Evolutionary conservation across 2,797 vertebrate species (phyloP), one percentile per base, ranked within the genome.

Genomic region (Australoheros facetus): DNA sequence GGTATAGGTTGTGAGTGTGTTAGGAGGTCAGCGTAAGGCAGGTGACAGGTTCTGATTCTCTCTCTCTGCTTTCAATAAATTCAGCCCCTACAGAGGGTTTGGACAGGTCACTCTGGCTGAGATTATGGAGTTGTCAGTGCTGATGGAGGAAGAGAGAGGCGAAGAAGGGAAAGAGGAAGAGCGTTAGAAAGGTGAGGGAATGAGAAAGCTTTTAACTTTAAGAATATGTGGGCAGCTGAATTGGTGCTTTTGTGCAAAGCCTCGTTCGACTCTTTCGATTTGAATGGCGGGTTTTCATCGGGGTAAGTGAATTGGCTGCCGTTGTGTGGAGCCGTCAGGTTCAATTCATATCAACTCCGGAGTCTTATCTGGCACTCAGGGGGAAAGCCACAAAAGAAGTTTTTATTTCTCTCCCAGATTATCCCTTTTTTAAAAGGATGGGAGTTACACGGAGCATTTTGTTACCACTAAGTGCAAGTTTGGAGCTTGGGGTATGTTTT

Each of bases 251-350:
- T 91, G 79, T 88, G 79, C 58, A 34, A 77, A 87, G 77, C 85
- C 85, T 88, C 56, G 80, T 91, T 90, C 81, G 85, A 89, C 86
- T 91, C 85, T 85, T 90, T 91, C 78, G n/a, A 87, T 90, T 88
- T 89, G 83, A 91, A 92, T 90, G 88, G 85, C 19, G 39, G 81
- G 79, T 84, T 87, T 88, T 85, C 82, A 85, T 86, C 60, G 82
- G 80, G 56, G 81, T 90, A 85, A 89, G 88, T 88, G 88, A 93
- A 89, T 91, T 93, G 88, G 84, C 85, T 17, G n/a, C 53, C 53
- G 23, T 87, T 86, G 81, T 73, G 76, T 90, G 75, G 76, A 80
- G 64, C 82, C 30, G 75, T 89, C 89, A 79, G 83, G 90, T 91
- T 88, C 78, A 87, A 90, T 93, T 92, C 88, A 90, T 79, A 93